Percentiles rank a stretch among this genome's conserved stretches.
These are phyloP conservation scores for Xylota segnis DNA, from an alignment of 2,888 invertebrate species.

Conservation along the genomic window DNA sequence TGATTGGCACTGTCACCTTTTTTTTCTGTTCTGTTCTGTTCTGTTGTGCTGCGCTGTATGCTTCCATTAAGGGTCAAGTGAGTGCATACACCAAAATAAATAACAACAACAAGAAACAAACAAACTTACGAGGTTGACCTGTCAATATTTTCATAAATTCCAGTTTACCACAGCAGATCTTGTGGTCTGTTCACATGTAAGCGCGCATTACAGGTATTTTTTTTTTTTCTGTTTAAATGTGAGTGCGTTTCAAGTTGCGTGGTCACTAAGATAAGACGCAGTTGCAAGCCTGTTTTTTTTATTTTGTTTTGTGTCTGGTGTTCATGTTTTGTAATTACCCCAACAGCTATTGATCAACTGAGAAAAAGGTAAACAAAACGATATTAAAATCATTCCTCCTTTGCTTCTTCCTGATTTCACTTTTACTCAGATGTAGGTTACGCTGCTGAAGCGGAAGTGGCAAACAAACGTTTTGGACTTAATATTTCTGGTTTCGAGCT, in stretches of 20 bases:
- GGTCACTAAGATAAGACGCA: slow-evolving; percentile 39
- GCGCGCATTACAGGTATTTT: slow-evolving; percentile 50
- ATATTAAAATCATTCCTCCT: slow-evolving; percentile 46
- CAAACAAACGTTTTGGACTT: slow-evolving; percentile 9
- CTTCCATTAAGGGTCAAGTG: slow-evolving; percentile 58
- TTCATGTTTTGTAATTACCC: slow-evolving; percentile 68
- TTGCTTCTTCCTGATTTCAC: slow-evolving; percentile 74
- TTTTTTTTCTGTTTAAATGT: slow-evolving; percentile 6
- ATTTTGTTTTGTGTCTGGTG: slow-evolving; percentile 56
- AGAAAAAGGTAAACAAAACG: slow-evolving; percentile 43
- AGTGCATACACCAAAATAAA: slow-evolving; percentile 24
- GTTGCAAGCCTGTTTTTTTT: slow-evolving; percentile 18
- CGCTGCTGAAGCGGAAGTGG: slow-evolving; percentile 52
- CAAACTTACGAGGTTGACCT: slow-evolving; percentile 65
- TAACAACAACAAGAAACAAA: slow-evolving; percentile 10
- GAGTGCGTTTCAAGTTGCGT: slow-evolving; percentile 47
- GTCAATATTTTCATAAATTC: slow-evolving; percentile 59
- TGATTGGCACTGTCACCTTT: slow-evolving; percentile 37
- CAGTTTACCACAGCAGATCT: slow-evolving; percentile 54
- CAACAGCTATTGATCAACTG: slow-evolving; percentile 63
- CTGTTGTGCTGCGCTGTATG: slow-evolving; percentile 4
- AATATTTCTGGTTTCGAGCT: slow-evolving; percentile 24
- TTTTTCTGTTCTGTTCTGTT: not conserved
- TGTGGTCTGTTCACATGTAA: slow-evolving; percentile 47
- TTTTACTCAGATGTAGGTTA: slow-evolving; percentile 69